Percentiles rank a stretch among this genome's conserved stretches.
Conservation (phyloP, 2,888 invertebrate genomes). For the Autographa gamma region DNA sequence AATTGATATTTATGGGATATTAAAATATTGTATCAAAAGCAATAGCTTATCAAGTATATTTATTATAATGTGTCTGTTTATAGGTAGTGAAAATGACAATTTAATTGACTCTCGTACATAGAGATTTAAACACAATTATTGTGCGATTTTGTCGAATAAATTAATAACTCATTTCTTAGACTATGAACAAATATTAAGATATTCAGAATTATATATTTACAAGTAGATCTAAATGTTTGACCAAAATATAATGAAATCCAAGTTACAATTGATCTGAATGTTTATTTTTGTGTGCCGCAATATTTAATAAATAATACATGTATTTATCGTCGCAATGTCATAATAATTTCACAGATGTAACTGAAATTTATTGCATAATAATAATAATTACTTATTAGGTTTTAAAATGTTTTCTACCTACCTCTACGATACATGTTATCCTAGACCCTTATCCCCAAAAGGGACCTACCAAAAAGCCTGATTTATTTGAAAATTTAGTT, state of each 20-base stretch:
- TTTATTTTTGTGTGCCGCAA: slow-evolving; percentile 13
- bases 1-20: slow-evolving; percentile 32
- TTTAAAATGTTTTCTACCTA: slow-evolving; percentile 75
- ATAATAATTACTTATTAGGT: slow-evolving; percentile 61
- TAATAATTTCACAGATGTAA: slow-evolving; percentile 49
- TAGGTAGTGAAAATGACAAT: not conserved
- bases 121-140: not conserved
- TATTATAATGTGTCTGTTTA: slow-evolving; percentile 54
- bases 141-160: not conserved
- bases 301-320: not conserved
- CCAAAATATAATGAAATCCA: slow-evolving; percentile 42
- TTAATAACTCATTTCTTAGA: slow-evolving; percentile 5
- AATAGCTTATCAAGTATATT: slow-evolving; percentile 50
- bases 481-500: slow-evolving; percentile 70
- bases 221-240: slow-evolving; percentile 41
- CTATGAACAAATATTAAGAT: slow-evolving; percentile 18
- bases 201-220: slow-evolving; percentile 12
- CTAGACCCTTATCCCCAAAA: slow-evolving; percentile 66
- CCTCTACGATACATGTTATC: slow-evolving; percentile 78
- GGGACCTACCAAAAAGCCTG: slow-evolving; percentile 86
- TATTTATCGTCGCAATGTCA: slow-evolving; percentile 20
- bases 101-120: not conserved
- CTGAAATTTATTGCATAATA: slow-evolving; percentile 69
- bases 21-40: slow-evolving; percentile 50
- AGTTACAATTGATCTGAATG: slow-evolving; percentile 43